phyloP scores from a whole-genome alignment of 1,140 invertebrate genomes.

The Ylistrum balloti region DNA sequence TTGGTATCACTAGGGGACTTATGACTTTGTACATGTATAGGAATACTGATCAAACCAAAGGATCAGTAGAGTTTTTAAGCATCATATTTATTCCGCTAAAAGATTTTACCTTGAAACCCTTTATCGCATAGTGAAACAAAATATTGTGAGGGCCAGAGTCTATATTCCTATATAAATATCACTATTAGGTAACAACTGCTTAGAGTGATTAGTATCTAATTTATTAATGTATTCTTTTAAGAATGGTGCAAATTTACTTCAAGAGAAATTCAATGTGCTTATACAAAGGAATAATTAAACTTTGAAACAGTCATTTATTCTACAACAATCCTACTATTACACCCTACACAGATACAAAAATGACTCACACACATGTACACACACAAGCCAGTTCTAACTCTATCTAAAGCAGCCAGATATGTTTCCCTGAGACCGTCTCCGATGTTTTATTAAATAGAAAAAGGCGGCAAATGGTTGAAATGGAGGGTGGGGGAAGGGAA shows the following conservation, averaged over 20 bases:
- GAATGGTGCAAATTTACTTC: neutral
- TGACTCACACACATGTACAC: neutral
- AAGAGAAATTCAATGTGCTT: neutral
- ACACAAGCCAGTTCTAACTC: neutral
- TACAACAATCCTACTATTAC: neutral
- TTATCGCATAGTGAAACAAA: too few relatives aligned
- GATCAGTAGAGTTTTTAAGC: too few relatives aligned
- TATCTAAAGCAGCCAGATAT: neutral
- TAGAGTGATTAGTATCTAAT: neutral
- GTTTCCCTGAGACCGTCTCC: conserved; percentile 31
- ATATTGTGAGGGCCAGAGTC: too few relatives aligned
- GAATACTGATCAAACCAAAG: too few relatives aligned
- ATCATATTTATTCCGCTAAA: neutral
- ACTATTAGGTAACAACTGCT: too few relatives aligned
- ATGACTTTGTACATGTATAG: too few relatives aligned
- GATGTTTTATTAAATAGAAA: conserved; percentile 10
- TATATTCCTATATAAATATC: too few relatives aligned
- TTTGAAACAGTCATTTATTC: neutral
- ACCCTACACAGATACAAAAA: neutral
- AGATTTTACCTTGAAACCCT: too few relatives aligned
- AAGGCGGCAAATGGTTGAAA: conserved; percentile 10
- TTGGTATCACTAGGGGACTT: too few relatives aligned
- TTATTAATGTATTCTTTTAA: neutral
- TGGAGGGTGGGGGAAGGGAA: neutral
- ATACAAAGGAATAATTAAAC: neutral